Percentiles rank a stretch among this genome's conserved stretches.
These are phyloP conservation scores for Tuberolachnus salignus DNA, from an alignment of 2,888 invertebrate species.

Conservation along the genomic window DNA sequence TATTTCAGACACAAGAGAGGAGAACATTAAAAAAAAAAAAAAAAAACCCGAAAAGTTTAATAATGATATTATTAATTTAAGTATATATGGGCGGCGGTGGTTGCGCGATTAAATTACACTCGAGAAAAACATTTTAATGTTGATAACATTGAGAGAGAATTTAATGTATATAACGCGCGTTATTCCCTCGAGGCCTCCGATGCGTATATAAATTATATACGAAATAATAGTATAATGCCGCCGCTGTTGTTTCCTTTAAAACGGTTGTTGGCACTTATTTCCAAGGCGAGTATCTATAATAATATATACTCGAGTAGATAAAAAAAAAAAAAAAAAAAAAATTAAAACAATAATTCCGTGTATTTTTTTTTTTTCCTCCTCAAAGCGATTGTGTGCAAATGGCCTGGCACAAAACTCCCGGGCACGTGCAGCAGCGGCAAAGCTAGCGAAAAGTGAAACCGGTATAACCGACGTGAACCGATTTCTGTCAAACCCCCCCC, in stretches of 20 bases:
- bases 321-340: too few relatives aligned
- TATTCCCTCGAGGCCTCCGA: neutral
- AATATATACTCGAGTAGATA: neutral
- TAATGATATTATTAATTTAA: too few relatives aligned
- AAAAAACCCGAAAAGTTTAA: too few relatives aligned
- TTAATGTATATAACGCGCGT: neutral
- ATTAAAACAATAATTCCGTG: too few relatives aligned
- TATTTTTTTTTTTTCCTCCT: too few relatives aligned
- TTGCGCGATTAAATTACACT: too few relatives aligned
- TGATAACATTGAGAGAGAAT: neutral
- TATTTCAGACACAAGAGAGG: too few relatives aligned
- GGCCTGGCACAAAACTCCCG: neutral
- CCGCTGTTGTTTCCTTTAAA: neutral
- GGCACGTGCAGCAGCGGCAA: neutral
- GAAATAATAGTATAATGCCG: neutral
- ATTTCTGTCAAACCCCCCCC: conserved; percentile 1
- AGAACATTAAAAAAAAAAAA: too few relatives aligned
- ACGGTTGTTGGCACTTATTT: neutral
- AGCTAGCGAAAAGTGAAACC: conserved; percentile 12
- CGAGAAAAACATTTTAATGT: neutral
- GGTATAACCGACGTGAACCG: neutral
- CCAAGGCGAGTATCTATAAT: neutral
- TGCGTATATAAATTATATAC: neutral
- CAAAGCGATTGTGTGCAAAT: conserved; percentile 31
- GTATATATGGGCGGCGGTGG: too few relatives aligned